These are phyloP conservation scores for Pseudomugil tenellus DNA, from an alignment of 2,797 vertebrate genomes.

Conservation along the genomic window DNA sequence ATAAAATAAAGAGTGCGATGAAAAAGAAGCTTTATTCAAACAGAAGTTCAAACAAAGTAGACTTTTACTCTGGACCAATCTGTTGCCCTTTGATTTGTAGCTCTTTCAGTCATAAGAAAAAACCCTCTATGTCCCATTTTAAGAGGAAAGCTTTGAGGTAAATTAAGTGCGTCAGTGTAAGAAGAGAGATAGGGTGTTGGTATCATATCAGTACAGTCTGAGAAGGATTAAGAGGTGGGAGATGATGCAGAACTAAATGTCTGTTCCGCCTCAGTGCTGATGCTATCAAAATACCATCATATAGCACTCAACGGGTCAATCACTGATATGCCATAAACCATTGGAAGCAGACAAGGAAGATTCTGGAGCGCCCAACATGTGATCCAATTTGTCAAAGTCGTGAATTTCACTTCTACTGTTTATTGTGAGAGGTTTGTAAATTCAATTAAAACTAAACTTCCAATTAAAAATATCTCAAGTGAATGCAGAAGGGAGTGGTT, in stretches of 20 bases:
- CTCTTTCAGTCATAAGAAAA: slow-evolving; percentile 27
- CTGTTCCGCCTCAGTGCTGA: slow-evolving; percentile 18
- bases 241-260: slow-evolving; percentile 31
- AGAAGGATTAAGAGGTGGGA: slow-evolving; percentile 31
- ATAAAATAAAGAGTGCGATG: slow-evolving; percentile 32
- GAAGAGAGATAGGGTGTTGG: slow-evolving; percentile 34
- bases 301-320: slow-evolving; percentile 14
- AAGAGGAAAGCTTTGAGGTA: slow-evolving; percentile 42
- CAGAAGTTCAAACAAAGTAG: slow-evolving; percentile 25
- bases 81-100: slow-evolving; percentile 42
- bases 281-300: slow-evolving; percentile 12
- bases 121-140: slow-evolving; percentile 34
- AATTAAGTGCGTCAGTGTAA: slow-evolving; percentile 28
- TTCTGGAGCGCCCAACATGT: background rate
- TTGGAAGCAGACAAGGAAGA: slow-evolving; percentile 1
- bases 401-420: no score
- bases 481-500: background rate
- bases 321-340: slow-evolving; percentile 2
- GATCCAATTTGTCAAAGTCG: background rate
- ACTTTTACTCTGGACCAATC: slow-evolving; percentile 20
- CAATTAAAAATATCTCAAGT: background rate
- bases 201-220: slow-evolving; percentile 29
- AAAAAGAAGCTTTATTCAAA: slow-evolving; percentile 36
- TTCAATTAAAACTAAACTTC: no score
- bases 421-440: no score